phyloP scores from a whole-genome alignment of 2,888 invertebrate species.

The Rhagium mordax region DNA sequence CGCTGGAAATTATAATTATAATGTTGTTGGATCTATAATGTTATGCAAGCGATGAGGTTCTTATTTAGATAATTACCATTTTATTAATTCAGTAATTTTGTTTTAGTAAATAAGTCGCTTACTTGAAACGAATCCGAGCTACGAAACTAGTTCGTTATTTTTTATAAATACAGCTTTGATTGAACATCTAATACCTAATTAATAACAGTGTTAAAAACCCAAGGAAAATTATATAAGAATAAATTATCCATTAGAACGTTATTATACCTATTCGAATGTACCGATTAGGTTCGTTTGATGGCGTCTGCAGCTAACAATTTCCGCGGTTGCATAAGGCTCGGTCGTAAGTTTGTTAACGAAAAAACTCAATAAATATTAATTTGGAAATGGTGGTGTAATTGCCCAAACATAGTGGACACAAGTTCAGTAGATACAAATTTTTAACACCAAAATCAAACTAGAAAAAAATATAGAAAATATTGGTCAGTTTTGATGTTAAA shows the following conservation, averaged over 20 bases:
- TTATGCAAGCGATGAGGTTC: constrained; percentile 1
- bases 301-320: not conserved
- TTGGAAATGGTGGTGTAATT: too few species aligned
- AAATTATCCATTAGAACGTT: constrained; percentile 9
- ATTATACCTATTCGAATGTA: not conserved
- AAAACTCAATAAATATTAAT: too few species aligned
- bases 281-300: not conserved
- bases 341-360: too few species aligned
- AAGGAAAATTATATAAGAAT: not conserved
- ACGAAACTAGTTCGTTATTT: not conserved
- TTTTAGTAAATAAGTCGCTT: constrained; percentile 11
- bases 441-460: too few species aligned
- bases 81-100: not conserved
- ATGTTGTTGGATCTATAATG: not conserved
- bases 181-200: not conserved
- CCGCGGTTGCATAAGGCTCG: not conserved
- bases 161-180: not conserved
- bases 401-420: too few species aligned
- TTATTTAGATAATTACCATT: not conserved
- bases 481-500: too few species aligned
- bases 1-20: not conserved
- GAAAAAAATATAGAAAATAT: too few species aligned
- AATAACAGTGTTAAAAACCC: constrained; percentile 2
- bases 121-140: not conserved
- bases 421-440: too few species aligned